Percentiles rank a stretch among this genome's conserved stretches.
Conservation (phyloP, 92 coral and sea anemone genomes). For the Metridium senile region DNA sequence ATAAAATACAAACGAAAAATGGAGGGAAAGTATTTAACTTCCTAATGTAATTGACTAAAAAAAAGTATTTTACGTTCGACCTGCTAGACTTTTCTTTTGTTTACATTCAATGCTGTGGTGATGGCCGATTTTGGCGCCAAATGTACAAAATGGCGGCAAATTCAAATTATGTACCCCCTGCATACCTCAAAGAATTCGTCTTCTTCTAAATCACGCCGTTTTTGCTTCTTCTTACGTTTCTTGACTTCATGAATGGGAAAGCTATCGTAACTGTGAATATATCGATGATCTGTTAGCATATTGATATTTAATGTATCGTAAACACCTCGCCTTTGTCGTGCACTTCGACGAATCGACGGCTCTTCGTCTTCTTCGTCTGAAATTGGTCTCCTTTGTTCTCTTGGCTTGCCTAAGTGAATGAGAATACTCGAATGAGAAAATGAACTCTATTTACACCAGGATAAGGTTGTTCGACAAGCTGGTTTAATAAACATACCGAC, state of each 20-base stretch:
- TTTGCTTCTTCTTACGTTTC: conserved; percentile 38
- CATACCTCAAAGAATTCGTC: conserved; percentile 73
- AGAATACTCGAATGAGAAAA: neutral
- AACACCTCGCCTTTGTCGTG: conserved; percentile 81
- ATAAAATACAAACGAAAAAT: neutral
- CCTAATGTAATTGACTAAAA: neutral
- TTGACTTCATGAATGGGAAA: conserved; percentile 25
- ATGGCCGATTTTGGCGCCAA: conserved; percentile 59
- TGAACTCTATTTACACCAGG: neutral
- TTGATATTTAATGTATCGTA: conserved; percentile 83
- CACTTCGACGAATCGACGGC: conserved; percentile 80
- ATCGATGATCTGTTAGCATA: conserved; percentile 73
- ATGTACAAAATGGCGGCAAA: conserved; percentile 91
- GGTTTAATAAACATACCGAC: neutral
- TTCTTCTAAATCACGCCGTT: conserved; percentile 31
- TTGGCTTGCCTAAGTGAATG: conserved; percentile 29
- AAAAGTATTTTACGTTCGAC: neutral
- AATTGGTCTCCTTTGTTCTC: conserved; percentile 20
- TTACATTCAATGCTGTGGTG: conserved; percentile 15
- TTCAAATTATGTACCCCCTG: conserved; percentile 60
- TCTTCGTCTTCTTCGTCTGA: conserved; percentile 26
- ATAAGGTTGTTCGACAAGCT: neutral
- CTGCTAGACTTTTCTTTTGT: conserved; percentile 9
- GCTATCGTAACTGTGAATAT: conserved; percentile 61
- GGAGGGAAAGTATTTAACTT: neutral